Conservation (phyloP, 2,113 vertebrate genomes). For the Zosterops japonicus region DNA sequence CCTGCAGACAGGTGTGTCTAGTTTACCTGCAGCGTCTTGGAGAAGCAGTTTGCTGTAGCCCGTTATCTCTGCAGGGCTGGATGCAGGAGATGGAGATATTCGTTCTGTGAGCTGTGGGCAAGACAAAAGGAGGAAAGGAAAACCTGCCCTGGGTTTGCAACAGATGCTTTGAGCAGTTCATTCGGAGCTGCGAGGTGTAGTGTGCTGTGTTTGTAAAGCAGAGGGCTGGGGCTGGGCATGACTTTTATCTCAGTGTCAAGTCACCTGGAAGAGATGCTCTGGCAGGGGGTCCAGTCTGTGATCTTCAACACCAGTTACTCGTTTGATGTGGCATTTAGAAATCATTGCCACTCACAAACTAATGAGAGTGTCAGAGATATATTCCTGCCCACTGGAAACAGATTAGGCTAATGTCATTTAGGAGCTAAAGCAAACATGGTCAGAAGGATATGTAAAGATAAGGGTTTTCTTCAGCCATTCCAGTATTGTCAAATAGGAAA, state of each 20-base stretch:
- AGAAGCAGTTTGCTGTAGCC: neutral
- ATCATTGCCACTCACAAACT: neutral
- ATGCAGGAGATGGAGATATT: neutral
- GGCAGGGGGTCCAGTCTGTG: neutral
- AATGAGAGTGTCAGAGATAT: neutral
- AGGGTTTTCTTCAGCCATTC: neutral
- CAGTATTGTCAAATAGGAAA: neutral
- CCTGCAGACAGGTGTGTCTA: neutral
- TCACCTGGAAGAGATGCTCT: neutral
- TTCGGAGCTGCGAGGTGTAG: neutral
- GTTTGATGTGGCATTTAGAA: neutral
- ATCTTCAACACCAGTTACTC: neutral
- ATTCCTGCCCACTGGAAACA: neutral
- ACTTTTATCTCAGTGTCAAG: neutral
- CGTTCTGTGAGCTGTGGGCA: neutral
- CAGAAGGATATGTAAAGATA: neutral
- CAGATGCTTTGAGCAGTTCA: neutral
- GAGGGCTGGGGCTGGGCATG: neutral
- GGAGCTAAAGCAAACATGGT: neutral
- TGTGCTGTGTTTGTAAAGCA: neutral
- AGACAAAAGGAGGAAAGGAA: slow-evolving; percentile 31
- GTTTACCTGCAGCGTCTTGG: neutral
- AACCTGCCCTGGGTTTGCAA: neutral
- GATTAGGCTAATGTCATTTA: neutral
- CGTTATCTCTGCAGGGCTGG: neutral